phyloP scores from a whole-genome alignment of 2,888 invertebrate species.

The Nudaria mundana region DNA sequence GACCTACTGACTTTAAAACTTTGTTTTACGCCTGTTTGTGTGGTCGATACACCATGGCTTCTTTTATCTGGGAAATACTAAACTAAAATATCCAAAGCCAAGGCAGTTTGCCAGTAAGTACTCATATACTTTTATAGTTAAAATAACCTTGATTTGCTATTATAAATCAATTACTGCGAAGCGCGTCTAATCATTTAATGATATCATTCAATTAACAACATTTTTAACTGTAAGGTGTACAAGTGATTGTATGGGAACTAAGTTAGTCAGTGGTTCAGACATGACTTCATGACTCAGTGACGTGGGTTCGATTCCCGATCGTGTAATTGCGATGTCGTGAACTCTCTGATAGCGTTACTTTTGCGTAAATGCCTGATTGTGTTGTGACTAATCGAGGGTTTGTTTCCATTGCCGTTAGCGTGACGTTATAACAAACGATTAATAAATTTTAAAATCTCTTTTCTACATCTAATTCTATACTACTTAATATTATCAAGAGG shows the following conservation, averaged over 20 bases:
- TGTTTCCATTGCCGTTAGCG: constrained; percentile 53
- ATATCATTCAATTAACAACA: constrained; percentile 24
- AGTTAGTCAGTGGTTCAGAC: constrained; percentile 61
- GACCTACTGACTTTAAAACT: too few relatives aligned
- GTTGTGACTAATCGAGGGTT: constrained; percentile 64
- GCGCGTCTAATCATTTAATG: constrained; percentile 11
- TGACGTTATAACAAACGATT: too few relatives aligned
- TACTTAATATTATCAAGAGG: too few relatives aligned
- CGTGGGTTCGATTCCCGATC: constrained; percentile 47
- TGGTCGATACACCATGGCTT: too few relatives aligned
- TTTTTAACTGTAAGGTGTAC: constrained; percentile 20
- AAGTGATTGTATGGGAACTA: constrained; percentile 31
- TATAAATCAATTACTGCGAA: constrained; percentile 4
- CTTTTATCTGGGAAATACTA: too few relatives aligned
- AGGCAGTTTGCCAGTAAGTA: too few relatives aligned
- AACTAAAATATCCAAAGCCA: too few relatives aligned
- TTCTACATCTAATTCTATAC: too few relatives aligned
- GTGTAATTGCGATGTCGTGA: constrained; percentile 63
- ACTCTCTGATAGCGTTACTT: constrained; percentile 53
- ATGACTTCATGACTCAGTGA: constrained; percentile 43
- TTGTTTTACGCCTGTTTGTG: too few relatives aligned
- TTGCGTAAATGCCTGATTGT: constrained; percentile 61
- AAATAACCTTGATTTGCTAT: not conserved
- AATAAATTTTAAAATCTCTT: too few relatives aligned
- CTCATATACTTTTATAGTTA: not conserved